These are phyloP conservation scores for Eulemur coronatus DNA, from an alignment of 2,797 vertebrate genomes.

Conservation along the genomic window DNA sequence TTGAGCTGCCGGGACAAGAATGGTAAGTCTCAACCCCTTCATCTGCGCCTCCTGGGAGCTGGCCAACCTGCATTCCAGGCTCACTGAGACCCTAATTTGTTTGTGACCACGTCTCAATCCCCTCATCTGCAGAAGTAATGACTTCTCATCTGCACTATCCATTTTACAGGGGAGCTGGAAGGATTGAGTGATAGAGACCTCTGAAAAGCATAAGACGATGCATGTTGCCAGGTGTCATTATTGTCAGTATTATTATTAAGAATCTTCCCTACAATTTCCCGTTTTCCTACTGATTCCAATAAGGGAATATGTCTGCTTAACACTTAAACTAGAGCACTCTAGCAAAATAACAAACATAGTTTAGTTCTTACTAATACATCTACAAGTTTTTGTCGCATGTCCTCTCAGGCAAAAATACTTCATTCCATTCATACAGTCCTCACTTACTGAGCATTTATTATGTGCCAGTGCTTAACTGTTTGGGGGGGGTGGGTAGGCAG, in stretches of 20 bases:
- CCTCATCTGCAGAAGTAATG: background rate
- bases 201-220: background rate
- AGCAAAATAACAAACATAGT: background rate
- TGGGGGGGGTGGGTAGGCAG: no score
- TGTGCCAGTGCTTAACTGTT: background rate
- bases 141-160: background rate
- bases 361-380: background rate
- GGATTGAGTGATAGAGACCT: background rate
- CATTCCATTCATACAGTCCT: accelerated
- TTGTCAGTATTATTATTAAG: background rate
- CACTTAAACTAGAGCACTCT: background rate
- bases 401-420: background rate
- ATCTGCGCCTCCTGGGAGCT: background rate
- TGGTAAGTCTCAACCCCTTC: constrained; percentile 83
- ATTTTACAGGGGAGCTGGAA: background rate
- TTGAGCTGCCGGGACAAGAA: constrained; percentile 81
- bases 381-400: background rate
- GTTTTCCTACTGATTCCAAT: background rate
- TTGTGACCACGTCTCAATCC: background rate
- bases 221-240: background rate
- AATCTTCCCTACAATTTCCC: background rate
- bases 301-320: background rate
- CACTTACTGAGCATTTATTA: background rate
- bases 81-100: background rate
- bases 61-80: background rate